These are phyloP conservation scores for Synaphobranchus kaupii DNA, from an alignment of 2,797 vertebrate species.

Conservation along the genomic window DNA sequence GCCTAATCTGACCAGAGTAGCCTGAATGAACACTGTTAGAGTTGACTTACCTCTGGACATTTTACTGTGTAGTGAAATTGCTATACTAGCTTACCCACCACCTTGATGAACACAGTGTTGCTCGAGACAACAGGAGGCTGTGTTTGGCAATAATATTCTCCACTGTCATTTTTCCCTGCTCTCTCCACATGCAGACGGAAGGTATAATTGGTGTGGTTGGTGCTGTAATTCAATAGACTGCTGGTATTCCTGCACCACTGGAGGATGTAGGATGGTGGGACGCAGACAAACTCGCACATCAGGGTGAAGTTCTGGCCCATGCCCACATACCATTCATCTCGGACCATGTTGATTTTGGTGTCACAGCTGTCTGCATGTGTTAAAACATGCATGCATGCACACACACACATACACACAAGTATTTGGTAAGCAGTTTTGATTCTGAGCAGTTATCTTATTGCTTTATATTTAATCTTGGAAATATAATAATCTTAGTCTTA, in stretches of 20 bases:
- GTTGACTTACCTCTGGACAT: too few relatives aligned
- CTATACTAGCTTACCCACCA: slow-evolving; percentile 14
- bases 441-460: neutral
- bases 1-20: too few relatives aligned
- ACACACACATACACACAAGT: neutral
- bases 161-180: slow-evolving; percentile 29
- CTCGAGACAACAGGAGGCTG: neutral
- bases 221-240: neutral
- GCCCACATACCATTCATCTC: neutral
- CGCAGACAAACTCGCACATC: slow-evolving; percentile 31
- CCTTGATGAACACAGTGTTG: slow-evolving; percentile 26
- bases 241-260: slow-evolving; percentile 28
- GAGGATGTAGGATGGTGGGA: neutral
- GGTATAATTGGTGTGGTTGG: neutral
- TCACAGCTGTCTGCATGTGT: slow-evolving; percentile 33
- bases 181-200: slow-evolving; percentile 15
- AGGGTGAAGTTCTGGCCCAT: slow-evolving; percentile 38
- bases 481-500: neutral
- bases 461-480: neutral
- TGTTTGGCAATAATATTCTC: slow-evolving; percentile 37
- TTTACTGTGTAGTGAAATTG: neutral
- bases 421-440: neutral
- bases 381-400: slow-evolving; percentile 18
- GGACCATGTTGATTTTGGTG: neutral
- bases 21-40: neutral